Percentiles rank a stretch among this genome's conserved stretches.
These are phyloP conservation scores for Anoplopoma fimbria DNA, from an alignment of 2,113 vertebrate genomes.

Conservation along the genomic window DNA sequence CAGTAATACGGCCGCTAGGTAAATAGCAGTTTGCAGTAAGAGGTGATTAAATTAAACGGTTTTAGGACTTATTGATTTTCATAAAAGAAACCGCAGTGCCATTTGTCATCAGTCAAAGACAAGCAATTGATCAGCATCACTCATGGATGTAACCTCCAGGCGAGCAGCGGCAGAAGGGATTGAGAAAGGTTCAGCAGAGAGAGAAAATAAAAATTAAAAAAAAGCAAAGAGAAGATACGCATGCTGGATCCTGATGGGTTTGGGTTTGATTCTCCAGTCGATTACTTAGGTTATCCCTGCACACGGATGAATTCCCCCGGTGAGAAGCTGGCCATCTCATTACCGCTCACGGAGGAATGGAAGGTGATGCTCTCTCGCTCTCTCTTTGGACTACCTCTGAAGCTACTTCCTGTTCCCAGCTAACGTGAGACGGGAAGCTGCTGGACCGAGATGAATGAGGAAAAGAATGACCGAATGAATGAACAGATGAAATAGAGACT, in stretches of 20 bases:
- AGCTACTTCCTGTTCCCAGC: conserved; percentile 21
- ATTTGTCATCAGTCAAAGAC: conserved; percentile 35
- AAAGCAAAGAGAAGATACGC: conserved; percentile 44
- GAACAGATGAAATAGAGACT: conserved; percentile 61
- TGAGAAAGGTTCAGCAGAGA: background rate
- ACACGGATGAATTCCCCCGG: conserved; percentile 58
- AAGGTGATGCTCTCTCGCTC: conserved; percentile 49
- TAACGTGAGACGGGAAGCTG: conserved; percentile 16
- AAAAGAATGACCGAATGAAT: conserved; percentile 31
- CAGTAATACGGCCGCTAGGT: conserved; percentile 23
- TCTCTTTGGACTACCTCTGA: conserved; percentile 1
- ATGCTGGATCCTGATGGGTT: conserved; percentile 47
- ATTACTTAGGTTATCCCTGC: conserved; percentile 53
- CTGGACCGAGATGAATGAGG: conserved; percentile 45
- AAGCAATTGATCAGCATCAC: conserved; percentile 50
- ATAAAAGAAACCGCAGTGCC: conserved; percentile 45
- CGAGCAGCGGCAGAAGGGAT: conserved; percentile 6
- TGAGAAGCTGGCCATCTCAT: conserved; percentile 56
- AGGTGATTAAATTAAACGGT: conserved; percentile 60
- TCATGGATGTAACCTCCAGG: conserved; percentile 33
- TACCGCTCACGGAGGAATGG: conserved; percentile 55
- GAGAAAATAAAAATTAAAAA: background rate
- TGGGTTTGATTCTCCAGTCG: conserved; percentile 60
- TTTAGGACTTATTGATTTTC: conserved; percentile 66
- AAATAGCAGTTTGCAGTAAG: conserved; percentile 47